Evolutionary conservation across 1,140 invertebrate species (phyloP), one percentile per base, ranked within the genome.

Genomic region (Pristionchus pacificus): DNA sequence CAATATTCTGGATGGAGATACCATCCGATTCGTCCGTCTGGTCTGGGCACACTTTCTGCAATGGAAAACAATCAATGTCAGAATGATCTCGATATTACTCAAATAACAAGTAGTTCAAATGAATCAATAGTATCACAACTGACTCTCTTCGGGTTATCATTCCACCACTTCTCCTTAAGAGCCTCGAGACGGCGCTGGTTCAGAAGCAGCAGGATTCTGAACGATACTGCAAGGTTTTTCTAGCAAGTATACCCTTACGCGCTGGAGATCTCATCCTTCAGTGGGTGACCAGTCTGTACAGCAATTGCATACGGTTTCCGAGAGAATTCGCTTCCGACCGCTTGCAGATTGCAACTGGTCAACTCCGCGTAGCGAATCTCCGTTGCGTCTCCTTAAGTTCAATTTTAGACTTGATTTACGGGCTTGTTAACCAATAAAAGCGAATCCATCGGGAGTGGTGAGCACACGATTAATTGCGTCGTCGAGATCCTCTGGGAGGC

Each of bases 1-100:
- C 93, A 73, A 97, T 98, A 83, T 97, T 97, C 77, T 94, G 89
- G 74, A 98, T 96, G 70, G 92, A 94, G 79, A 98, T 98, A 49
- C 95, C 94, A 78, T 95, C 93, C 19, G 91, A 92, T 84, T 96
- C 92, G 82, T 95, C 91, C 68, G 94, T 92, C 59, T 90, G 88
- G 78, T 92, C 91, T 57, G 93, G 91, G 84, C 95, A 98, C 29
- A 89, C 74, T 77, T 89, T 88, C 55, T 88, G 89, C 38, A 49
- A 19, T 49, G 19, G 38, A 10, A 6, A 49, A 10, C 38, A 49
- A 49, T 49, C 38, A 49, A 19, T 49, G 38, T 6, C 6, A 49
- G 38, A 19, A n/a, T n/a, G n/a, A n/a, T n/a, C n/a, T n/a, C n/a
- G n/a, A n/a, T n/a, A n/a, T n/a, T n/a, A n/a, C n/a, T n/a, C n/a